phyloP scores from a whole-genome alignment of 2,797 vertebrate species.

The Tamandua tetradactyla region DNA sequence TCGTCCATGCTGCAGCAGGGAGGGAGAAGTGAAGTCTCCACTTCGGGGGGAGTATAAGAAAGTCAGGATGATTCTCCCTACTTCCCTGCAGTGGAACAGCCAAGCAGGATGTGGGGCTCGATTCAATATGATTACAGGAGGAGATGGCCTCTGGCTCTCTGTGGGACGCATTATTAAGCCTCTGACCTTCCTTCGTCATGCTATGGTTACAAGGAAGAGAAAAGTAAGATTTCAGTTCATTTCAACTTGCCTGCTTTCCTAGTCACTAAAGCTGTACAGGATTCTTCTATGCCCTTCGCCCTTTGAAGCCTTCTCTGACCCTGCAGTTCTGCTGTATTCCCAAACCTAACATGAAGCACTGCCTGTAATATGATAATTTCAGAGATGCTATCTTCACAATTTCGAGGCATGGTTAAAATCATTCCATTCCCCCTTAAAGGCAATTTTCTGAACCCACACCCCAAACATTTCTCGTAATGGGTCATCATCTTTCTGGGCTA shows the following conservation, averaged over 20 bases:
- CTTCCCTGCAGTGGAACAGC: background rate
- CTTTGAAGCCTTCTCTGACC: background rate
- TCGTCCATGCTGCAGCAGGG: background rate
- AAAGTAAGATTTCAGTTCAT: background rate
- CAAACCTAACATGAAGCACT: background rate
- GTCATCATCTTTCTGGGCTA: no score
- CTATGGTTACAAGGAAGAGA: slow-evolving; percentile 17
- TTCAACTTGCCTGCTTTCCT: slow-evolving; percentile 46
- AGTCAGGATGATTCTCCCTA: background rate
- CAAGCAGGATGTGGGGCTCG: background rate
- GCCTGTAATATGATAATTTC: background rate
- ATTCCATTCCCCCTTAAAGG: no score
- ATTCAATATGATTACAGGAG: background rate
- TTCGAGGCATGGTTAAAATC: no score
- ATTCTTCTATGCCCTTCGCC: background rate
- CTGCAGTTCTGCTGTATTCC: background rate
- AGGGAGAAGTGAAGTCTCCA: background rate
- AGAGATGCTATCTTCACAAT: no score
- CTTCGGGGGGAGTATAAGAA: background rate
- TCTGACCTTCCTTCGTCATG: background rate
- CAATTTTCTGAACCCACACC: no score
- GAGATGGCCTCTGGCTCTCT: background rate
- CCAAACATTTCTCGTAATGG: no score
- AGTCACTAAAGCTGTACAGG: slow-evolving; percentile 11
- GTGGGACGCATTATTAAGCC: background rate